These are phyloP conservation scores for Dryobates pubescens DNA, from an alignment of 2,797 vertebrate species.

Conservation along the genomic window DNA sequence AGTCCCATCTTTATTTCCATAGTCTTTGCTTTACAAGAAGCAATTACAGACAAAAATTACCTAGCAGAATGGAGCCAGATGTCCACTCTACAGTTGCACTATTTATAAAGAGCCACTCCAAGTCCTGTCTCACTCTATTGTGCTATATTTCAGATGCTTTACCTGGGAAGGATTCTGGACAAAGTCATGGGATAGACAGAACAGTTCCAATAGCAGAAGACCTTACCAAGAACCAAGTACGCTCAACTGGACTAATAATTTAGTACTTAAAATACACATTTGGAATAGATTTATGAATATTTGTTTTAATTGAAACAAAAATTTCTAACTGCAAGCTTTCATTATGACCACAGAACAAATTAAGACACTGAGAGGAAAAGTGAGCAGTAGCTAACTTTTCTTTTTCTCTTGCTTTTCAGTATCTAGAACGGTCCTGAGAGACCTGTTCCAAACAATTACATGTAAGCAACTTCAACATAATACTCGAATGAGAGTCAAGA, in stretches of 20 bases:
- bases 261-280: neutral
- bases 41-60: neutral
- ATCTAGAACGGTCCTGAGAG: neutral
- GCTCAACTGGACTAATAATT: neutral
- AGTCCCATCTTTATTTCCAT: neutral
- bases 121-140: fast-evolving
- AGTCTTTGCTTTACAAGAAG: neutral
- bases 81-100: neutral
- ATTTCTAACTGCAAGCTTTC: neutral
- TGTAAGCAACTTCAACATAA: neutral
- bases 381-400: neutral
- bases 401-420: neutral
- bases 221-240: neutral
- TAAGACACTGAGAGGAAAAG: neutral
- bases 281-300: neutral
- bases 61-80: neutral
- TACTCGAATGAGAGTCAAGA: neutral
- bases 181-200: neutral
- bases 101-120: neutral
- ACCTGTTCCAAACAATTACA: neutral
- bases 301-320: neutral
- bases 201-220: neutral
- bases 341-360: neutral
- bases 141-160: neutral
- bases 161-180: neutral